A percentile compares a stretch with the other conserved stretches of the same genome.
These are phyloP conservation scores for Archips crataeganus DNA, from an alignment of 2,888 invertebrate genomes.

Conservation along the genomic window DNA sequence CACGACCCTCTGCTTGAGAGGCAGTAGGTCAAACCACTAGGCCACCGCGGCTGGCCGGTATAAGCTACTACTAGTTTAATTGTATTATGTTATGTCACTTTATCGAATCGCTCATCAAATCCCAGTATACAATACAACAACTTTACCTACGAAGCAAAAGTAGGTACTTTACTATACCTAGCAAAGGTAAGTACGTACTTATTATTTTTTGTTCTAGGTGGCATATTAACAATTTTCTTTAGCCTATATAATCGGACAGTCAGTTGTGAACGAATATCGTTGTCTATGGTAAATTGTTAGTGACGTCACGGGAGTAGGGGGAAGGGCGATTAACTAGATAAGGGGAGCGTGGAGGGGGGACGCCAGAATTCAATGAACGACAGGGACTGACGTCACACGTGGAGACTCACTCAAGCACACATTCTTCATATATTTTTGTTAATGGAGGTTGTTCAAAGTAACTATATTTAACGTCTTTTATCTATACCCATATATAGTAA, in stretches of 20 bases:
- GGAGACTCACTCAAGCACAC: constrained; percentile 5
- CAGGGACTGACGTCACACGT: constrained; percentile 59
- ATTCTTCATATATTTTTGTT: neutral
- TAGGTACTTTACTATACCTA: neutral
- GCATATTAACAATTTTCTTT: too few species aligned
- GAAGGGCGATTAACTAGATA: constrained; percentile 54
- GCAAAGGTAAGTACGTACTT: too few species aligned
- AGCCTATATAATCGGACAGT: neutral
- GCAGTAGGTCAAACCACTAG: too few species aligned
- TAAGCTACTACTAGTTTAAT: too few species aligned
- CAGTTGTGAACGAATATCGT: constrained; percentile 46
- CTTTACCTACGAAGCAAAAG: neutral
- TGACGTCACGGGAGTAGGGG: constrained; percentile 60
- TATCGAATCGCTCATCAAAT: too few species aligned
- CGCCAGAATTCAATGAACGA: constrained; percentile 59
- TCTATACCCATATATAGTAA: too few species aligned
- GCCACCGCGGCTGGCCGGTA: too few species aligned
- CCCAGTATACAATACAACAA: neutral
- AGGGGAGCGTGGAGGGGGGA: constrained; percentile 48
- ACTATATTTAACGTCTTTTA: too few species aligned
- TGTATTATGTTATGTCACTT: too few species aligned
- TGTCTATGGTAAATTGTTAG: constrained; percentile 51
- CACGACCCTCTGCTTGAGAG: too few species aligned
- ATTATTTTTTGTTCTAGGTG: too few species aligned
- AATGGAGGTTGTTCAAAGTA: too few species aligned